A percentile compares a stretch with the other conserved stretches of the same genome.
phyloP scores from a whole-genome alignment of 2,113 vertebrate genomes.

The Colinus virginianus region DNA sequence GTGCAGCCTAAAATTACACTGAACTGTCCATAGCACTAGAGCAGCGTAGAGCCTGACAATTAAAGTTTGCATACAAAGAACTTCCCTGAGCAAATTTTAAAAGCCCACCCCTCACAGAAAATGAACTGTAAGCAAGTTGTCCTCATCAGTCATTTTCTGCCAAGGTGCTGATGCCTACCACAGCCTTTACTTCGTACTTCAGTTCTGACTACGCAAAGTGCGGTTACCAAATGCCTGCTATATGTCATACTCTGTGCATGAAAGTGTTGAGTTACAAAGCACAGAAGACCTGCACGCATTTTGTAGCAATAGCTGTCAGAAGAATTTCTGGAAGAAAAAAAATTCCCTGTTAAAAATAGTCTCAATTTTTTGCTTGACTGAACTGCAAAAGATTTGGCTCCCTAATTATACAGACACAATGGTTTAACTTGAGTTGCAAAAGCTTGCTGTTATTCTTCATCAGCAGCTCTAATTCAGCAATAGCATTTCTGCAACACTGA shows the following conservation, averaged over 20 bases:
- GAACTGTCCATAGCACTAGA: background rate
- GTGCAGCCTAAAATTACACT: background rate
- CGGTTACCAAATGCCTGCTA: background rate
- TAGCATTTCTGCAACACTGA: background rate
- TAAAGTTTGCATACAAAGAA: background rate
- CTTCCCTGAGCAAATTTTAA: background rate
- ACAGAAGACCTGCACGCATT: background rate
- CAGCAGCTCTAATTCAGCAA: slow-evolving; percentile 33
- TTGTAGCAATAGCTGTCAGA: background rate
- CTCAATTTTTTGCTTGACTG: slow-evolving; percentile 39
- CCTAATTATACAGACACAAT: slow-evolving; percentile 49
- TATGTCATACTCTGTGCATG: background rate
- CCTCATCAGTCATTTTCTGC: background rate
- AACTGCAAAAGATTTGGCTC: slow-evolving; percentile 44
- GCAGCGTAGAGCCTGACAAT: background rate
- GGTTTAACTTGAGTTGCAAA: background rate
- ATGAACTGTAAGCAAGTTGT: background rate
- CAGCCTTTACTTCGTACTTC: background rate
- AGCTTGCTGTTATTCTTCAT: slow-evolving; percentile 46
- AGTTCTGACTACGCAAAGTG: background rate
- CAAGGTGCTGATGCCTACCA: background rate
- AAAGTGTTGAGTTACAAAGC: background rate
- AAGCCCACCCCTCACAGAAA: background rate
- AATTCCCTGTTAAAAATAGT: slow-evolving; percentile 12
- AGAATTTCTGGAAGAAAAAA: background rate